Conservation (phyloP, 2,797 vertebrate genomes). For the Hephaestus fuliginosus region DNA sequence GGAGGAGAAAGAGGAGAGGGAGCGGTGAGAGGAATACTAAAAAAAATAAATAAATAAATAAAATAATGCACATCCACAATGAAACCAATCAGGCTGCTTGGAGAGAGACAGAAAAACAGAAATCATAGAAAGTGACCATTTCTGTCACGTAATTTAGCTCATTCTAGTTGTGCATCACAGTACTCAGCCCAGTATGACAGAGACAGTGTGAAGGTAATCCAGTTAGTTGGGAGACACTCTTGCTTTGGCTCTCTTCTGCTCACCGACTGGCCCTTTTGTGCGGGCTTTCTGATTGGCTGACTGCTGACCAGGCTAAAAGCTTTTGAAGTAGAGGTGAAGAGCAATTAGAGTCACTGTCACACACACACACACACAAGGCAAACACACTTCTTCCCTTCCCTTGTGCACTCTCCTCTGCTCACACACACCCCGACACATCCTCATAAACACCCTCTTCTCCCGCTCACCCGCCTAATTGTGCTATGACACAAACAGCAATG, state of each 20-base stretch:
- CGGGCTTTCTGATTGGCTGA: slow-evolving; percentile 71
- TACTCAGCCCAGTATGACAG: slow-evolving; percentile 47
- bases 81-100: slow-evolving; percentile 33
- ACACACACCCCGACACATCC: slow-evolving; percentile 12
- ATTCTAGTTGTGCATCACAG: slow-evolving; percentile 55
- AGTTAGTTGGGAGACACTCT: slow-evolving; percentile 69
- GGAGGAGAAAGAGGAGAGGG: slow-evolving; percentile 3
- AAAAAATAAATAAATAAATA: slow-evolving; percentile 14
- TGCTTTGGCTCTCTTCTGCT: slow-evolving; percentile 52
- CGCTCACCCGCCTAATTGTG: background rate
- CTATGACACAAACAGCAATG: background rate
- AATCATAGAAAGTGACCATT: slow-evolving; percentile 44
- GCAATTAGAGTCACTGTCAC: slow-evolving; percentile 80
- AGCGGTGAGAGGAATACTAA: slow-evolving; percentile 40
- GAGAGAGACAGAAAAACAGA: slow-evolving; percentile 23
- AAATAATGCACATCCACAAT: slow-evolving; percentile 36
- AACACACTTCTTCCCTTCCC: background rate
- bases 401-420: background rate
- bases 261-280: slow-evolving; percentile 58
- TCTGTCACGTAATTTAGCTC: slow-evolving; percentile 66
- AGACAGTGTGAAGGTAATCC: slow-evolving; percentile 73
- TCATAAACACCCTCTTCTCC: slow-evolving; percentile 25
- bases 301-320: slow-evolving; percentile 83
- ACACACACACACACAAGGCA: slow-evolving; percentile 44
- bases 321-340: slow-evolving; percentile 85